These are phyloP conservation scores for Myocastor coypus DNA, from an alignment of 2,113 vertebrate genomes.

Conservation along the genomic window DNA sequence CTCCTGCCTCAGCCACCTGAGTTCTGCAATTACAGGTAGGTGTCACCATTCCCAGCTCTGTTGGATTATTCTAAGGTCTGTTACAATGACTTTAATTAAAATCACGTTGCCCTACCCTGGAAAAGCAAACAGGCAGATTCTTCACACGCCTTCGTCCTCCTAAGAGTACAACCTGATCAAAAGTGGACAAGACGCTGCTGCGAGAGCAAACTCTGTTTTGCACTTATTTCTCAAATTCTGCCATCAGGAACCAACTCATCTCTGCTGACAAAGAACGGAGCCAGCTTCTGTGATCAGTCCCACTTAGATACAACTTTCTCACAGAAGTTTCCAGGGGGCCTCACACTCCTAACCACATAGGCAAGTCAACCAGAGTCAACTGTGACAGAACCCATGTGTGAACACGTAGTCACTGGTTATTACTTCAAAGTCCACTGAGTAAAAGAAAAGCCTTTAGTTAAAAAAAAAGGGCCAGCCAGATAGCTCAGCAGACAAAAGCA, in stretches of 20 bases:
- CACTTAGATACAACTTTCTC: background rate
- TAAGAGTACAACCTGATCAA: background rate
- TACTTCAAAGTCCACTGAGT: background rate
- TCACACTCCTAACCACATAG: background rate
- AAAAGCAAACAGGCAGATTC: background rate
- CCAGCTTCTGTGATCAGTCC: background rate
- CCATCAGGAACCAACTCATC: background rate
- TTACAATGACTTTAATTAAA: constrained; percentile 10
- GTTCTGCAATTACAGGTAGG: no score
- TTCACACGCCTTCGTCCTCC: background rate
- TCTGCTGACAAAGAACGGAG: background rate
- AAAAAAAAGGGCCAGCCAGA: no score
- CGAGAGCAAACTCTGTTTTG: background rate
- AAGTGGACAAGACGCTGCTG: background rate
- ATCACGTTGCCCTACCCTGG: background rate
- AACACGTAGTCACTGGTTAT: background rate
- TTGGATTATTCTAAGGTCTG: background rate
- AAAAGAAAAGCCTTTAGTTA: background rate
- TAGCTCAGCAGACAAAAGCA: no score
- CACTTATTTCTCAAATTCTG: constrained; percentile 30
- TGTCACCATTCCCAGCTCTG: background rate
- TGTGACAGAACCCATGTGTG: background rate
- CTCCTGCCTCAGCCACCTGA: no score
- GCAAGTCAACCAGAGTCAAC: background rate
- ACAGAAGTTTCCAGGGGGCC: background rate